phyloP scores from a whole-genome alignment of 2,888 invertebrate genomes.

The Heliconius ethilla region DNA sequence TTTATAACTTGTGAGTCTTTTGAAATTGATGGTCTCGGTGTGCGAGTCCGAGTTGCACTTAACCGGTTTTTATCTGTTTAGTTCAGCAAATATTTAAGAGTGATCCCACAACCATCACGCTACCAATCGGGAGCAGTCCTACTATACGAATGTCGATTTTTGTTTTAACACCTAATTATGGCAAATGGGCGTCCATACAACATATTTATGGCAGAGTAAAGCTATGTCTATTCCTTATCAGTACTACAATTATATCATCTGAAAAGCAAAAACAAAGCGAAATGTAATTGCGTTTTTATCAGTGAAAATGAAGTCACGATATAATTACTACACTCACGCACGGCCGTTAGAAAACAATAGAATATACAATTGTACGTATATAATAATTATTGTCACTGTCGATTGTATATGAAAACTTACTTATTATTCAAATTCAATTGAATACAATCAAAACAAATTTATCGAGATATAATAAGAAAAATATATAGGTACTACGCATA shows the following conservation, averaged over 20 bases:
- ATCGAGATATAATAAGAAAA: no score
- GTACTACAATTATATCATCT: background rate
- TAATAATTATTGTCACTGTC: background rate
- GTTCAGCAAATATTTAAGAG: no score
- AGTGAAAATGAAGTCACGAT: constrained; percentile 5
- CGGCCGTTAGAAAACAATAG: constrained; percentile 12
- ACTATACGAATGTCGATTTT: no score
- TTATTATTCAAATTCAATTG: no score
- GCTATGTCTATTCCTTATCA: constrained; percentile 5
- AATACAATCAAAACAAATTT: no score
- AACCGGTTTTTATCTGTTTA: no score
- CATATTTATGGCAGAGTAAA: background rate
- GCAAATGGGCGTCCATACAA: background rate
- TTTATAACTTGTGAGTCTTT: no score
- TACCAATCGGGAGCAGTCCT: no score
- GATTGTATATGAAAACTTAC: background rate
- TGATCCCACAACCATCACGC: no score
- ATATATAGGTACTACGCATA: no score
- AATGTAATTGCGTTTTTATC: constrained; percentile 13
- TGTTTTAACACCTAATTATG: background rate
- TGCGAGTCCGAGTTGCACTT: no score
- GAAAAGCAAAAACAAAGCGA: constrained; percentile 17
- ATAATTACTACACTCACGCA: constrained; percentile 12
- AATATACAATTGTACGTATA: background rate
- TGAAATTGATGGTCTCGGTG: no score